Percentiles rank a stretch among this genome's conserved stretches.
Conservation (phyloP, 2,888 invertebrate species). For the Acheta domesticus region DNA sequence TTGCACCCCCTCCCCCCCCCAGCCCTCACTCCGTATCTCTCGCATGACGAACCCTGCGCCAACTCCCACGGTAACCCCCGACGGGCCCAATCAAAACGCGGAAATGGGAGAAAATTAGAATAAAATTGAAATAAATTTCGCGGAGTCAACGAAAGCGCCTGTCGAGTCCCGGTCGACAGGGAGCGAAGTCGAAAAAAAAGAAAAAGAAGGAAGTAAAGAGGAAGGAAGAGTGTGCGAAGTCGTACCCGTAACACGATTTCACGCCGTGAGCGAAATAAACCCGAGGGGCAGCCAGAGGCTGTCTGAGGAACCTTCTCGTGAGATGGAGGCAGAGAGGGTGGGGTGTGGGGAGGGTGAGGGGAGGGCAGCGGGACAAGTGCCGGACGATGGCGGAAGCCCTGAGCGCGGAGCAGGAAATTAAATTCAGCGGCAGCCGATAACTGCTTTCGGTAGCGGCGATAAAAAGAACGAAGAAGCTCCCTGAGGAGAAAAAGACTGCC, state of each 20-base stretch:
- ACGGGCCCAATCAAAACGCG: background rate
- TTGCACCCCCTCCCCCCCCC: too few relatives aligned
- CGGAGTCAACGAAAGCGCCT: background rate
- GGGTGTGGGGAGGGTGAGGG: background rate
- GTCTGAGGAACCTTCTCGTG: background rate
- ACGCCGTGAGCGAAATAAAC: background rate
- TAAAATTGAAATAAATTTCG: background rate
- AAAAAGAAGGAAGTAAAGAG: background rate
- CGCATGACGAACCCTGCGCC: too few relatives aligned
- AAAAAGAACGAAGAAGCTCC: slow-evolving; percentile 18
- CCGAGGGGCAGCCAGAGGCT: background rate
- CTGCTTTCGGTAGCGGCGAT: background rate
- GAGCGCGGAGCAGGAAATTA: background rate
- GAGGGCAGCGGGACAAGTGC: background rate
- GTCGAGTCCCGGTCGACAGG: too few relatives aligned
- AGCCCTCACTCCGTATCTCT: too few relatives aligned
- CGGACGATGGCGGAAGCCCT: slow-evolving; percentile 18
- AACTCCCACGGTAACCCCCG: too few relatives aligned
- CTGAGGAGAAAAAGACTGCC: background rate
- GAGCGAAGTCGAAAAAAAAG: background rate
- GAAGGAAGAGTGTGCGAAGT: background rate
- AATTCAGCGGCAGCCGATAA: background rate
- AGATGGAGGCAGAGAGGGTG: background rate
- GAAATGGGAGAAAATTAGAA: background rate
- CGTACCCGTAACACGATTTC: slow-evolving; percentile 18